phyloP scores from a whole-genome alignment of 1,140 invertebrate species.

The Heliothis virescens region DNA sequence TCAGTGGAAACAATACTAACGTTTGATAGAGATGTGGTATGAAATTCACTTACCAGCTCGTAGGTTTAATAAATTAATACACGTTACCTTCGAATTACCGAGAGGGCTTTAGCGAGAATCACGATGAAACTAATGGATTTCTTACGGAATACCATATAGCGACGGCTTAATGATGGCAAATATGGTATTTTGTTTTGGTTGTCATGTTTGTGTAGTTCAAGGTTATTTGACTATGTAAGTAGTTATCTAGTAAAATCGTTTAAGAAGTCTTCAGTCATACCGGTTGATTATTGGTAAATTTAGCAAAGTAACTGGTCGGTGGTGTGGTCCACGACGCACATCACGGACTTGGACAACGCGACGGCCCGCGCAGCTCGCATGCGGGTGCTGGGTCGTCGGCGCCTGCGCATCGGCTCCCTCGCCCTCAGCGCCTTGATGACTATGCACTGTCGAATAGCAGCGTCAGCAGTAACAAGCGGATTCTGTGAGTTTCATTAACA shows the following conservation, averaged over 20 bases:
- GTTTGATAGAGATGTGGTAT: slow-evolving; percentile 71
- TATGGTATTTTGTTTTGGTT: too few species aligned
- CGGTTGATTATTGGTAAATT: background rate
- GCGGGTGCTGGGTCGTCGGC: slow-evolving; percentile 64
- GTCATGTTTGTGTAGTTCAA: too few species aligned
- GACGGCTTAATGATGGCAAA: too few species aligned
- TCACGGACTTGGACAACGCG: slow-evolving; percentile 72
- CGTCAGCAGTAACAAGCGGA: slow-evolving; percentile 72
- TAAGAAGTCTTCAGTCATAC: background rate
- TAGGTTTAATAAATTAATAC: too few species aligned
- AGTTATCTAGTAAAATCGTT: background rate
- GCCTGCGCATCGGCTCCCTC: slow-evolving; percentile 67
- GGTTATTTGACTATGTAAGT: too few species aligned
- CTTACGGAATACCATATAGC: too few species aligned
- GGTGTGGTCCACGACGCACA: slow-evolving; percentile 76
- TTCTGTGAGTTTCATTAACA: slow-evolving; percentile 62
- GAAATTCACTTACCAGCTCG: slow-evolving; percentile 21
- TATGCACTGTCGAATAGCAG: slow-evolving; percentile 73
- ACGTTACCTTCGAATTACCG: too few species aligned
- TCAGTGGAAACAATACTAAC: slow-evolving; percentile 76
- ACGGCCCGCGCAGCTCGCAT: slow-evolving; percentile 59
- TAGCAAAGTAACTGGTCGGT: slow-evolving; percentile 73
- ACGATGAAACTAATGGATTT: too few species aligned
- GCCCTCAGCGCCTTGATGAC: slow-evolving; percentile 66
- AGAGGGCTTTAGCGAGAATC: too few species aligned